Evolutionary conservation across 2,797 vertebrate species (phyloP).

Genomic region (Pipistrellus nathusii): DNA sequence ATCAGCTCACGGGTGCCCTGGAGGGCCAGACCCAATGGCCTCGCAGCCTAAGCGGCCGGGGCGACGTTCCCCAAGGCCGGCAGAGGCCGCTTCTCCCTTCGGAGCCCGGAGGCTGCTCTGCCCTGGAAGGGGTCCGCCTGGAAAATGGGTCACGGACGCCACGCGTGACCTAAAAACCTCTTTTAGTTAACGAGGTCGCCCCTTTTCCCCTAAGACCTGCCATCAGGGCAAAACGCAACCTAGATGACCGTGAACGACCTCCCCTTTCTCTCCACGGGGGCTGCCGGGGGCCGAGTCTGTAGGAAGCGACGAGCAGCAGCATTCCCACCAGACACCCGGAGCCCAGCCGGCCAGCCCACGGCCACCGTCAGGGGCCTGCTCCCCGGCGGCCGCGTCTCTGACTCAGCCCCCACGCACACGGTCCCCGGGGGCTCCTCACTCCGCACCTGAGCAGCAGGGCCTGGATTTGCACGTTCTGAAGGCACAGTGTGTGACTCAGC

Average conservation of each 20-base stretch:
- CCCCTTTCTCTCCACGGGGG: neutral
- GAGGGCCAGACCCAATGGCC: too few species aligned
- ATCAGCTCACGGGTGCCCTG: too few species aligned
- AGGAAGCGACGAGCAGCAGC: neutral
- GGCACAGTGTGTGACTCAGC: neutral
- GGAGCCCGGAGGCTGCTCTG: neutral
- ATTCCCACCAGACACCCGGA: neutral
- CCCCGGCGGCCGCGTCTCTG: neutral
- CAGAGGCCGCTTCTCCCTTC: too few species aligned
- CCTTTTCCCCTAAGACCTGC: neutral
- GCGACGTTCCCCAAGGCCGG: neutral
- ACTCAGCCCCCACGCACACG: neutral
- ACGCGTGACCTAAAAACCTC: conserved; percentile 29
- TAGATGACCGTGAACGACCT: neutral
- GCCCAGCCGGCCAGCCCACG: neutral
- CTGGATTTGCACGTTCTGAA: neutral
- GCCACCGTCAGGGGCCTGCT: neutral
- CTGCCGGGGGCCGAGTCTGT: neutral
- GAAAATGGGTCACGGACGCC: neutral
- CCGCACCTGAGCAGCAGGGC: neutral
- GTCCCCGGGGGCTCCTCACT: neutral
- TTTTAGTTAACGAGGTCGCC: neutral
- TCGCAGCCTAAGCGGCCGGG: too few species aligned
- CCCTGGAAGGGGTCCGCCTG: too few species aligned
- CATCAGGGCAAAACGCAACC: neutral